phyloP scores from a whole-genome alignment of 2,888 invertebrate genomes.

The Cylloceria caligata region DNA sequence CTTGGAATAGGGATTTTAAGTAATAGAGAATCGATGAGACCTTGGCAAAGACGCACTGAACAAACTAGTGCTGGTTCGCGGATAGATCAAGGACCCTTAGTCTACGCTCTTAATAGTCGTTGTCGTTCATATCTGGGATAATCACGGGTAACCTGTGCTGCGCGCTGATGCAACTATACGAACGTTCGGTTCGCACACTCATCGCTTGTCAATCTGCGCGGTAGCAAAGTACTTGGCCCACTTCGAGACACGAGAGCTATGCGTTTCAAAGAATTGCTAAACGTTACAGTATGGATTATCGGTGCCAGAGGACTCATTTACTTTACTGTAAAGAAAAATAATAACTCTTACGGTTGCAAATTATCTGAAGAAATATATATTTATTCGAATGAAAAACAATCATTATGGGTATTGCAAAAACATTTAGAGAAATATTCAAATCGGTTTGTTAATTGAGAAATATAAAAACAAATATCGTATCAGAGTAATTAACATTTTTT shows the following conservation, averaged over 20 bases:
- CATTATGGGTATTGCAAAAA: no score
- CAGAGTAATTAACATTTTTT: no score
- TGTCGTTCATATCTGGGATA: conserved; percentile 69
- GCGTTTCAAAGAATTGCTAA: conserved; percentile 77
- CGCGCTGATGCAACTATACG: conserved; percentile 73
- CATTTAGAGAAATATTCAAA: not conserved
- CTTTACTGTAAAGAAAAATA: conserved; percentile 14
- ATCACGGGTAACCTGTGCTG: conserved; percentile 60
- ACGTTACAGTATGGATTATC: conserved; percentile 52
- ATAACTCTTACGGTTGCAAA: not conserved
- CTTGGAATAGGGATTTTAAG: not conserved
- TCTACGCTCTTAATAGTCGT: conserved; percentile 51
- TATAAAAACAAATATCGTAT: not conserved
- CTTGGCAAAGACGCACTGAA: conserved; percentile 56
- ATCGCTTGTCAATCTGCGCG: conserved; percentile 77
- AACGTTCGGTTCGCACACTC: conserved; percentile 72
- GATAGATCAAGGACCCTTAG: conserved; percentile 61
- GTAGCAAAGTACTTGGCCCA: conserved; percentile 82
- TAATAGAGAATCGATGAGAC: conserved; percentile 23
- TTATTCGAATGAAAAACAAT: not conserved
- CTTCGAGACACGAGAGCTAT: conserved; percentile 71
- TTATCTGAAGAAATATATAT: not conserved
- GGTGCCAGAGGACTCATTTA: conserved; percentile 42
- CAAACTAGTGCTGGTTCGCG: conserved; percentile 45
- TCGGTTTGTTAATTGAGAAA: not conserved